Percentiles rank a stretch among this genome's conserved stretches.
These are phyloP conservation scores for Trilocha varians DNA, from an alignment of 2,888 invertebrate species.

Conservation along the genomic window DNA sequence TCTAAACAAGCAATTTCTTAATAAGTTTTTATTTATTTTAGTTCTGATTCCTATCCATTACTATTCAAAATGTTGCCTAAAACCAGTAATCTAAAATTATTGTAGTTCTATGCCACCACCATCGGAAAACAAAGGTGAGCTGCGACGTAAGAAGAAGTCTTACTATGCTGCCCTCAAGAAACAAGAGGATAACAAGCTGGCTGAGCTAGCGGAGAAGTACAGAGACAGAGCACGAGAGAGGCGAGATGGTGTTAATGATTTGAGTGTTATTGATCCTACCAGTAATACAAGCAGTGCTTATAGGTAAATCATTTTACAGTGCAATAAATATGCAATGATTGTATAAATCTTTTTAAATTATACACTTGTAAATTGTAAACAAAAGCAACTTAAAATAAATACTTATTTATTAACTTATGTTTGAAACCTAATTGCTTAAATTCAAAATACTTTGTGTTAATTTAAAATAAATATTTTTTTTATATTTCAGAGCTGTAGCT, in stretches of 20 bases:
- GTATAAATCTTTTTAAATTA: no score
- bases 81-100: no score
- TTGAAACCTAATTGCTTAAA: background rate
- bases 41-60: no score
- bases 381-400: background rate
- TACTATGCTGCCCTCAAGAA: constrained; percentile 96
- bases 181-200: constrained; percentile 95
- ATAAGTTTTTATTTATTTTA: no score
- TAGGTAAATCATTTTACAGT: no score
- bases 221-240: constrained; percentile 93
- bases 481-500: constrained; percentile 85
- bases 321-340: no score
- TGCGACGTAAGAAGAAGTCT: constrained; percentile 93
- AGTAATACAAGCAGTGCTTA: constrained; percentile 88
- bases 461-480: constrained; percentile 1
- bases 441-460: background rate
- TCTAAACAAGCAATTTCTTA: no score
- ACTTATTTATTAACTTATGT: no score
- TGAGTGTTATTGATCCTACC: constrained; percentile 87
- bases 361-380: no score
- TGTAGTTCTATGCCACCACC: constrained; percentile 64
- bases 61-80: no score
- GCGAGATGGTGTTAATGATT: constrained; percentile 89
- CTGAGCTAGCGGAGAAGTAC: constrained; percentile 94
- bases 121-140: constrained; percentile 84